phyloP scores from a whole-genome alignment of 2,888 invertebrate genomes.

The Aphrophora alni region DNA sequence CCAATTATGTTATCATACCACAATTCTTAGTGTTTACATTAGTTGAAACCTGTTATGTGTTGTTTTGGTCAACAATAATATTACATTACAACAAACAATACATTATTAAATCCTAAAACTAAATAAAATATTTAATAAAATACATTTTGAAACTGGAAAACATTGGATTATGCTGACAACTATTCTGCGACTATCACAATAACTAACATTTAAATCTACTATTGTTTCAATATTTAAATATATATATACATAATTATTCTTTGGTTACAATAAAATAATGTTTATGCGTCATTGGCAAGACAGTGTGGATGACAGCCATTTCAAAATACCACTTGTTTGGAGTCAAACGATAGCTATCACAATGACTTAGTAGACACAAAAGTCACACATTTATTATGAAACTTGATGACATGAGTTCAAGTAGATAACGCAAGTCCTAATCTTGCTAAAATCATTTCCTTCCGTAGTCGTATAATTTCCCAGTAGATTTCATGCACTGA shows the following conservation, averaged over 20 bases:
- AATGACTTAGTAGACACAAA: not conserved
- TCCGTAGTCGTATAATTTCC: conserved; percentile 73
- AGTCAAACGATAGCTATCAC: not conserved
- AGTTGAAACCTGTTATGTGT: not conserved
- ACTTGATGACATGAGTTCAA: conserved; percentile 9
- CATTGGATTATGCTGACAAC: not conserved
- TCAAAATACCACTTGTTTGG: no score
- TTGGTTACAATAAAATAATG: not conserved
- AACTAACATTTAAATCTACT: not conserved
- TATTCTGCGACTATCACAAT: not conserved
- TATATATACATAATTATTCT: not conserved
- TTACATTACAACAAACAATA: not conserved
- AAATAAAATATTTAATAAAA: not conserved
- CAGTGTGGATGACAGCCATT: not conserved
- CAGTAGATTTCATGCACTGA: conserved; percentile 75
- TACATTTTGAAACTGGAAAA: not conserved
- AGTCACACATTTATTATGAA: not conserved
- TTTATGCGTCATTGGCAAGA: not conserved
- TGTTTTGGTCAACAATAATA: not conserved
- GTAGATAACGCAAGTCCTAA: conserved; percentile 63
- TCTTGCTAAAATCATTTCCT: conserved; percentile 75
- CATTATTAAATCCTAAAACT: not conserved
- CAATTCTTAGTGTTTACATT: not conserved
- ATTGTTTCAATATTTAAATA: not conserved
- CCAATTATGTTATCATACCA: not conserved